Conservation (phyloP, 2,113 vertebrate genomes). For the Crocuta crocuta region DNA sequence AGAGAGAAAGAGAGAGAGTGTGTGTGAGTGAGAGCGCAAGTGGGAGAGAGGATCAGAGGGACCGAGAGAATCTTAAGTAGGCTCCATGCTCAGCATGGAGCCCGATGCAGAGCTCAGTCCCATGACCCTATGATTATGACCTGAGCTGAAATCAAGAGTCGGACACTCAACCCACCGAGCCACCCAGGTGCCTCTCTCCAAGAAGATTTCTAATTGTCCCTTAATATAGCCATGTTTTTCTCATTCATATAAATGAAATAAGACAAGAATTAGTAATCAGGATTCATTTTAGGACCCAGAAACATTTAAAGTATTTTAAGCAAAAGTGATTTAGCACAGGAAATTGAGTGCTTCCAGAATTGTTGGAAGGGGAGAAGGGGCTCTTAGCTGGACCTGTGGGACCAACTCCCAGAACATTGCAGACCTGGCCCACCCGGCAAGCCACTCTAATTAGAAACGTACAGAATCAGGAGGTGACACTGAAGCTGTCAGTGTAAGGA, state of each 20-base stretch:
- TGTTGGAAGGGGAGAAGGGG: constrained; percentile 17
- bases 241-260: constrained; percentile 50
- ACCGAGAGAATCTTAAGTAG: no score
- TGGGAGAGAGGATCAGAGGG: no score
- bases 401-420: background rate
- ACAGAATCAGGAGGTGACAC: background rate
- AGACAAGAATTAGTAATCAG: constrained; percentile 62
- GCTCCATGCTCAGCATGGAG: no score
- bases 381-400: background rate
- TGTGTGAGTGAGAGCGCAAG: no score
- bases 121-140: no score
- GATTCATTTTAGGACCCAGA: constrained; percentile 58
- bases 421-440: background rate
- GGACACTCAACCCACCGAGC: no score
- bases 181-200: no score
- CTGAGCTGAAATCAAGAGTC: no score
- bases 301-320: constrained; percentile 63
- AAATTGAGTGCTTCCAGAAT: constrained; percentile 27
- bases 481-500: background rate
- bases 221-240: constrained; percentile 9
- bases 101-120: no score
- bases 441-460: background rate
- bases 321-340: constrained; percentile 46
- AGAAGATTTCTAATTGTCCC: background rate
- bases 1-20: no score